Base-by-base conservation (phyloP, 2,888 invertebrate genomes). In the Deilephila porcellus region DNA sequence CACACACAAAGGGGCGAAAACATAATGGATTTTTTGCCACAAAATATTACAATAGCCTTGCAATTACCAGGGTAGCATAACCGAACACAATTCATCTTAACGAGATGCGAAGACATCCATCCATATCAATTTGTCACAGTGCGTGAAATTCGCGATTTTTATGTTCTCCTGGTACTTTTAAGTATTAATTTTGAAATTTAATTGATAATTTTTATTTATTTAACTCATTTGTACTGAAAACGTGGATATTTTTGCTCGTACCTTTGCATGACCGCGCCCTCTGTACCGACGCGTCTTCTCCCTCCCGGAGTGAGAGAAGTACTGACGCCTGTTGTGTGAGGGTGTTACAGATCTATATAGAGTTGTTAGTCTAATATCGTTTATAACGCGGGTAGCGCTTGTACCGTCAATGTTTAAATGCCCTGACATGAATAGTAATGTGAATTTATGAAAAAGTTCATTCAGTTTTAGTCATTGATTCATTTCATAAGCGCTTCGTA, bases 281-380 rank as follows among this genome's bases (percentile, higher is more conserved):
- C 74, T 74, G 77, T 73, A 73, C 76, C 71, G 75, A 72, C 82
- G 81, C 85, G 86, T 83, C 82, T 79, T 78, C 72, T 73, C 86
- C 81, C 83, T 80, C 76, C 75, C 82, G 81, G 83, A 79, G 81
- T 78, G 82, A 78, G 81, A 81, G 82, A 81, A 80, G 80, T 77
- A 91, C 92, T 92, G 85, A 82, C 86, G 86, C 86, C 87, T 86
- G 86, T 87, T 86, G 87, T 75, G 78, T 77, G 81, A 82, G 88
- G 89, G 88, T 85, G 84, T 79, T 80, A 76, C 75, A 72, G 81
- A 85, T 70, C 7, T 80, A 3, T 76, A 84, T 78, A 84, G 90
- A 90, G 93, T 70, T 86, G 92, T 29, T 71, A 67, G 52, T 52
- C 45, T 45, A 25, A 45, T 67, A 67, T 45, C 52, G 25, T 25